These are phyloP conservation scores for Littorina saxatilis DNA, from an alignment of 1,140 invertebrate genomes.

Conservation along the genomic window DNA sequence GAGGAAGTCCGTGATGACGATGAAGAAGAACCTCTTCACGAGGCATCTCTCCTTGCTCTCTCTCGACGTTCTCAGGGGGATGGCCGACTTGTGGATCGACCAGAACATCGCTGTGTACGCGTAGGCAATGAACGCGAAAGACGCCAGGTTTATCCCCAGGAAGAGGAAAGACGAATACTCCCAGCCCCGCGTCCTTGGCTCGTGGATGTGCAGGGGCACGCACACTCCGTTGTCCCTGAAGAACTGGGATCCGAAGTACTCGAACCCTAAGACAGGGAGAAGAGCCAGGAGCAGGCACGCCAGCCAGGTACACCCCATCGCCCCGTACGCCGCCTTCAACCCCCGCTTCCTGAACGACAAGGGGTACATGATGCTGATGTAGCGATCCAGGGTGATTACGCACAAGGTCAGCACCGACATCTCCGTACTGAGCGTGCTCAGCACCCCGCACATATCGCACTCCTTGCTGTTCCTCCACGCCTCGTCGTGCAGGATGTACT, in stretches of 20 bases:
- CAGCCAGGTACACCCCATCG: constrained; percentile 81
- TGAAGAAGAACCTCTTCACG: constrained; percentile 68
- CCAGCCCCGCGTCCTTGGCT: constrained; percentile 74
- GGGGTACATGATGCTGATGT: constrained; percentile 83
- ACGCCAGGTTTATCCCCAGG: constrained; percentile 72
- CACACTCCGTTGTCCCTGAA: constrained; percentile 74
- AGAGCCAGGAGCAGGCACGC: constrained; percentile 81
- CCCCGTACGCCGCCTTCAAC: constrained; percentile 76
- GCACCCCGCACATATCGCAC: constrained; percentile 63
- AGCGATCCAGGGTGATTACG: constrained; percentile 86
- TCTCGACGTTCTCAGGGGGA: constrained; percentile 79
- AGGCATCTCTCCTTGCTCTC: constrained; percentile 77
- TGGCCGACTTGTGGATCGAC: constrained; percentile 81
- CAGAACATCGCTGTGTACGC: constrained; percentile 79
- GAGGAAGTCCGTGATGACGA: constrained; percentile 72
- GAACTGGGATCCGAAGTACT: constrained; percentile 75
- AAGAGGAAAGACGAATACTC: constrained; percentile 75
- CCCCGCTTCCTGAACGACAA: constrained; percentile 69
- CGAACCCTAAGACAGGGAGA: constrained; percentile 82
- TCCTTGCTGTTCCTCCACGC: constrained; percentile 83
- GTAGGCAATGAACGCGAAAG: constrained; percentile 75
- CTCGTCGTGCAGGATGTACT: constrained; percentile 81
- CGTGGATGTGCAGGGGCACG: constrained; percentile 73
- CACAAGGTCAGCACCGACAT: constrained; percentile 85
- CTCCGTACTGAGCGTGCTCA: constrained; percentile 73